phyloP scores from a whole-genome alignment of 2,797 vertebrate genomes.

The Diplodus sargus region DNA sequence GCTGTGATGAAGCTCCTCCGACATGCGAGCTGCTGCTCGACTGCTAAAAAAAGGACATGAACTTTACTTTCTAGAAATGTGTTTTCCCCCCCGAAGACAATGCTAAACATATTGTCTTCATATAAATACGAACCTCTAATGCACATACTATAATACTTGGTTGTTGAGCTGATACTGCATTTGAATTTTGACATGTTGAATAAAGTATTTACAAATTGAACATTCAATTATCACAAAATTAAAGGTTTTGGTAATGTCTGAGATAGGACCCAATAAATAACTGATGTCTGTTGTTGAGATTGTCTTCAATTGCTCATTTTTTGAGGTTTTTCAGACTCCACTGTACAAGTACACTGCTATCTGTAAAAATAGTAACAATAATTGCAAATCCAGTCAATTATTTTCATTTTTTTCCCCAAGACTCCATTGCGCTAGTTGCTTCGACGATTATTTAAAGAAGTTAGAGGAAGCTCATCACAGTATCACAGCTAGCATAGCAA shows the following conservation, averaged over 20 bases:
- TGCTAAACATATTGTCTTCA: neutral
- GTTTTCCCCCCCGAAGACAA: neutral
- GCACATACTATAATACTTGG: neutral
- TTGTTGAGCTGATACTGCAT: neutral
- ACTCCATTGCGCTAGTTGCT: too few relatives aligned
- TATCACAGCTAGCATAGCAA: too few relatives aligned
- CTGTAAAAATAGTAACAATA: neutral
- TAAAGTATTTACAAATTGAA: neutral
- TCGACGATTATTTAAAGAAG: too few relatives aligned
- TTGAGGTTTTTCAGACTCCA: neutral
- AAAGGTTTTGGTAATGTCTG: too few relatives aligned
- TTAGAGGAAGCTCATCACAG: too few relatives aligned
- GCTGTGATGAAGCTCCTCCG: slow-evolving; percentile 54
- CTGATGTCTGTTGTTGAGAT: neutral
- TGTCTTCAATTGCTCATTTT: neutral
- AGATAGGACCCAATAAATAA: neutral
- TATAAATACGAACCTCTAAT: neutral
- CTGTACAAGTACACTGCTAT: neutral
- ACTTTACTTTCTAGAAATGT: neutral
- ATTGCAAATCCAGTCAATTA: too few relatives aligned
- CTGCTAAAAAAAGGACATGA: slow-evolving; percentile 57
- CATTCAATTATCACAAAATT: too few relatives aligned
- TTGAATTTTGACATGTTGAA: neutral
- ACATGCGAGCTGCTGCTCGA: slow-evolving; percentile 46
- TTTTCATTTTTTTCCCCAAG: too few relatives aligned